Conservation (phyloP, 2,113 vertebrate genomes). For the Laterallus jamaicensis region DNA sequence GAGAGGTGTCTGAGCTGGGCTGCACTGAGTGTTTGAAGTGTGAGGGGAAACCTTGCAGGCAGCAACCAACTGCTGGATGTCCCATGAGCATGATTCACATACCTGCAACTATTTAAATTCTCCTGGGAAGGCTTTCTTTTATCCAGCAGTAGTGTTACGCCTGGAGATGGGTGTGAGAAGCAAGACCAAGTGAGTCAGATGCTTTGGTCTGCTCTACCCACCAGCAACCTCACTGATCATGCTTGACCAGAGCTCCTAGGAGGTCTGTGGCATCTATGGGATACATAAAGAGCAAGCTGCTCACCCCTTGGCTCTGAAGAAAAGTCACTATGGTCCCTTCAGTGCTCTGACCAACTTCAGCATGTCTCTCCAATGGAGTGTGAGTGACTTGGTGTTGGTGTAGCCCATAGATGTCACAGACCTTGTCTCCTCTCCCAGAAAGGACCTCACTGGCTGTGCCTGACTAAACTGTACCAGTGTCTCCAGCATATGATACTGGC, state of each 20-base stretch:
- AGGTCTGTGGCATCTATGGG: not conserved
- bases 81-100: not conserved
- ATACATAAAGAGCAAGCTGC: not conserved
- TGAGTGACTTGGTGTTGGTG: not conserved
- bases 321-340: not conserved
- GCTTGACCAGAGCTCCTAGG: too few species aligned
- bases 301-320: not conserved
- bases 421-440: not conserved
- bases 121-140: not conserved
- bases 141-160: not conserved
- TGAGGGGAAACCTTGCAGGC: not conserved
- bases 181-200: not conserved
- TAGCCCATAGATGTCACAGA: not conserved
- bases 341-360: not conserved
- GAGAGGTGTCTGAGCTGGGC: not conserved
- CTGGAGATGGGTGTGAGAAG: not conserved
- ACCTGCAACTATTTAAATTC: not conserved
- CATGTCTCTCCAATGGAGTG: fast-evolving
- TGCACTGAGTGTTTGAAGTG: not conserved
- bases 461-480: not conserved
- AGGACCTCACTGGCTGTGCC: not conserved
- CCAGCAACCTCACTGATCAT: too few species aligned
- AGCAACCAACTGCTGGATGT: not conserved
- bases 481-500: not conserved
- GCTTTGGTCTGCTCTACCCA: not conserved